phyloP scores from a whole-genome alignment of 2,888 invertebrate genomes.

The Aleiodes testaceus region DNA sequence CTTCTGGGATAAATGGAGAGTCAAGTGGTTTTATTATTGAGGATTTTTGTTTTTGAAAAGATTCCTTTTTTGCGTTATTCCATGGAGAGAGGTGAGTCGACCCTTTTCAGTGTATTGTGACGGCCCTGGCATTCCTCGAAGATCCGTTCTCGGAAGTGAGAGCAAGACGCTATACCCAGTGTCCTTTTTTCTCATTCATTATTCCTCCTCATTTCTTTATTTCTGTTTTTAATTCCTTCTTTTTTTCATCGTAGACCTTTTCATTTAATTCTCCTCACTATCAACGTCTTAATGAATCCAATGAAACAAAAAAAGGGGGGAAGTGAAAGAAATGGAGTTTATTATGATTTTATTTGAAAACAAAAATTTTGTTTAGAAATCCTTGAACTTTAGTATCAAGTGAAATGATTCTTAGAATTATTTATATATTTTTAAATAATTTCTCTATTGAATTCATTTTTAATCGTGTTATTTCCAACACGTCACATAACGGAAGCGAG shows the following conservation, averaged over 20 bases:
- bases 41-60: not conserved
- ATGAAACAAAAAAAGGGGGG: slow-evolving; percentile 1
- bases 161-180: slow-evolving; percentile 45
- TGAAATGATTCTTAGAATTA: not conserved
- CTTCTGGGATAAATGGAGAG: slow-evolving; percentile 2
- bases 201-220: slow-evolving; percentile 30
- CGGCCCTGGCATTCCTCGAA: slow-evolving; percentile 51
- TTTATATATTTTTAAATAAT: not conserved
- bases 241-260: slow-evolving; percentile 22
- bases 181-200: slow-evolving; percentile 37
- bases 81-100: slow-evolving; percentile 17
- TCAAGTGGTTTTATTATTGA: slow-evolving; percentile 21
- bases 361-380: no score
- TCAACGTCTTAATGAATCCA: slow-evolving; percentile 31
- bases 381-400: no score
- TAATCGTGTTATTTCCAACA: slow-evolving; percentile 17
- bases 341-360: slow-evolving; percentile 5
- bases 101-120: slow-evolving; percentile 46
- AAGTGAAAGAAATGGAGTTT: slow-evolving; percentile 15
- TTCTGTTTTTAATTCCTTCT: slow-evolving; percentile 33
- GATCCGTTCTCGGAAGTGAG: slow-evolving; percentile 51
- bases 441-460: slow-evolving; percentile 1
- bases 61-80: not conserved
- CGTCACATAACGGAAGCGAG: slow-evolving; percentile 48
- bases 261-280: not conserved